phyloP scores from a whole-genome alignment of 2,888 invertebrate genomes.

The Eumacrocentrus americanus region DNA sequence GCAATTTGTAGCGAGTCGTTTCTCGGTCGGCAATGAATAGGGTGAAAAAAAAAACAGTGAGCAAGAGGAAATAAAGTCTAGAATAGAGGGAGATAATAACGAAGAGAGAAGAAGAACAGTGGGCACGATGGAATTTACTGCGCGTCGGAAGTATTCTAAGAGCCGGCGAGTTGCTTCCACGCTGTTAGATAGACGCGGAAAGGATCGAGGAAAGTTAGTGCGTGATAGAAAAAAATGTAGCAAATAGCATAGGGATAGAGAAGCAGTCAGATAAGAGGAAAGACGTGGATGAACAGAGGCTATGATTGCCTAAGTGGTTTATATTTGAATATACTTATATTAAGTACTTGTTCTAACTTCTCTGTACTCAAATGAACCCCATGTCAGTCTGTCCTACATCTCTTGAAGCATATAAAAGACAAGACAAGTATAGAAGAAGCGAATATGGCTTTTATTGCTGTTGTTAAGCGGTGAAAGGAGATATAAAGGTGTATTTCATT shows the following conservation, averaged over 20 bases:
- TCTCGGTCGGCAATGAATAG: conserved; percentile 6
- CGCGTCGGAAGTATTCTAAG: conserved; percentile 54
- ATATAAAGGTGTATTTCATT: too few relatives aligned
- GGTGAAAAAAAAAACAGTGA: neutral
- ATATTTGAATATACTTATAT: conserved; percentile 42
- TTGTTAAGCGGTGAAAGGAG: too few relatives aligned
- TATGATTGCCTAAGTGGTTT: conserved; percentile 51
- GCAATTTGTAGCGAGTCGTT: conserved; percentile 30
- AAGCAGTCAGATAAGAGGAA: neutral
- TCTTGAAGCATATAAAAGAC: too few relatives aligned
- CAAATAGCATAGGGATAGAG: neutral
- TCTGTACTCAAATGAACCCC: neutral
- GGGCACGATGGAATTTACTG: conserved; percentile 52
- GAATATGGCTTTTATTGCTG: too few relatives aligned
- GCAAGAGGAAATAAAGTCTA: conserved; percentile 27
- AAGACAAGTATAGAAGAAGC: too few relatives aligned
- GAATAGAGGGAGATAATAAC: conserved; percentile 33
- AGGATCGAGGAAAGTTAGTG: conserved; percentile 4
- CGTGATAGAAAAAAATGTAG: conserved; percentile 7
- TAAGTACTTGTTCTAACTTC: neutral
- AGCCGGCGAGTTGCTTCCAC: conserved; percentile 52
- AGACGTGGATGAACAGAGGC: conserved; percentile 20
- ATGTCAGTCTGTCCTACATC: too few relatives aligned
- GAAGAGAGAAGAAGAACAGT: conserved; percentile 20
- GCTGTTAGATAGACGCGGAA: conserved; percentile 41